phyloP scores from a whole-genome alignment of 2,888 invertebrate species.

The Busseola fusca region DNA sequence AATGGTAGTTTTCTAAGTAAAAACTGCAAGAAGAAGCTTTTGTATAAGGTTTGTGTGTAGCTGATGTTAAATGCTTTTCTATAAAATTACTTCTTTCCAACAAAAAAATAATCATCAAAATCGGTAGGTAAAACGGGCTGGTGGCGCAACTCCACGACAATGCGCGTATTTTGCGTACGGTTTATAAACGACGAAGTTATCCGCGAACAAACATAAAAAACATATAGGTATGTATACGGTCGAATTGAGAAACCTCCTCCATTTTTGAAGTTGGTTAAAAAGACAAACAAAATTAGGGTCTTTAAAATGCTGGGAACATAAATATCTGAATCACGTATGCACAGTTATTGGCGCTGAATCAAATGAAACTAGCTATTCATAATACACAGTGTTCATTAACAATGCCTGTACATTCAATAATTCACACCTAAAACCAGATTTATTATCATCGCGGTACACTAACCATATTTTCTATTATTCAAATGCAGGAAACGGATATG shows the following conservation, averaged over 20 bases:
- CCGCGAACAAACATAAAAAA: no score
- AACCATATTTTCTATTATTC: conserved; percentile 63
- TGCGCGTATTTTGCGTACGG: no score
- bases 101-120: no score
- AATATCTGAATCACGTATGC: conserved; percentile 14
- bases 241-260: no score
- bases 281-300: not conserved
- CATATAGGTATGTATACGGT: no score
- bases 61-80: not conserved
- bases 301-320: not conserved
- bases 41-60: not conserved
- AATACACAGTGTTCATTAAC: conserved; percentile 46
- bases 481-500: conserved; percentile 62
- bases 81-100: no score
- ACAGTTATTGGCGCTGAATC: conserved; percentile 34
- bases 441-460: conserved; percentile 55
- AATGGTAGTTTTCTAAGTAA: not conserved
- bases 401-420: conserved; percentile 55
- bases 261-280: no score
- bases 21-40: not conserved
- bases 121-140: no score
- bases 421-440: conserved; percentile 61
- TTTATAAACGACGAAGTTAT: no score
- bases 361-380: conserved; percentile 36
- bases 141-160: no score